Conservation (phyloP, 2,113 vertebrate species). For the Thunnus maccoyii region DNA sequence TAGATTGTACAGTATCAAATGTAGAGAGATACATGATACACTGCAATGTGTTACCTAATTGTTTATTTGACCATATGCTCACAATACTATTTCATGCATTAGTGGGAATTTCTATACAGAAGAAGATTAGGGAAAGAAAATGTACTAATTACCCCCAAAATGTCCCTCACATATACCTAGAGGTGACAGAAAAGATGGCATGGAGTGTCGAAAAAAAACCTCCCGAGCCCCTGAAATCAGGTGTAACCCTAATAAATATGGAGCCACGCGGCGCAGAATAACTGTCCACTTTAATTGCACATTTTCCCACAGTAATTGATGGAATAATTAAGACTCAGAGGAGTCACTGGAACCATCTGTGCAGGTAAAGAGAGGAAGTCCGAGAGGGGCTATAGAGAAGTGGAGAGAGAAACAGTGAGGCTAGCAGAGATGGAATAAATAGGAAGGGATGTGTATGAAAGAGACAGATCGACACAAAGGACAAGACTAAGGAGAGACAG, state of each 20-base stretch:
- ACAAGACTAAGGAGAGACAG: constrained; percentile 8
- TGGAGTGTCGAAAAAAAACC: constrained; percentile 36
- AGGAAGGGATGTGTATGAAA: constrained; percentile 10
- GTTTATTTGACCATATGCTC: constrained; percentile 60
- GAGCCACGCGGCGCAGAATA: constrained; percentile 60
- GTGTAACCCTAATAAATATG: constrained; percentile 80
- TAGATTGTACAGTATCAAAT: not conserved
- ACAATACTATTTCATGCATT: constrained; percentile 52
- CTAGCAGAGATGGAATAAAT: not conserved
- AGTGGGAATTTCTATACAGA: constrained; percentile 46
- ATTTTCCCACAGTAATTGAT: constrained; percentile 85
- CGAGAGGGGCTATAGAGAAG: constrained; percentile 40
- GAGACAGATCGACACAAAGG: constrained; percentile 33
- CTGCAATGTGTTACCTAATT: constrained; percentile 27
- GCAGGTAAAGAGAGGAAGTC: constrained; percentile 75
- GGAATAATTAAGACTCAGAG: constrained; percentile 86
- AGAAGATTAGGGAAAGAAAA: constrained; percentile 60
- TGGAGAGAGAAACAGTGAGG: constrained; percentile 11
- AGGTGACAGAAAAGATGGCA: constrained; percentile 56
- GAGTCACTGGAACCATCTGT: constrained; percentile 83
- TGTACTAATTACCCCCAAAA: constrained; percentile 58
- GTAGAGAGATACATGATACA: constrained; percentile 15
- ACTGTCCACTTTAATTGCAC: constrained; percentile 83
- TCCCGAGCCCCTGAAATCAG: constrained; percentile 73
- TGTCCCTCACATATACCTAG: constrained; percentile 48